Evolutionary conservation across 2,888 invertebrate species (phyloP), one percentile per base, ranked within the genome.

Genomic region (Hirtodrosophila confusa): DNA sequence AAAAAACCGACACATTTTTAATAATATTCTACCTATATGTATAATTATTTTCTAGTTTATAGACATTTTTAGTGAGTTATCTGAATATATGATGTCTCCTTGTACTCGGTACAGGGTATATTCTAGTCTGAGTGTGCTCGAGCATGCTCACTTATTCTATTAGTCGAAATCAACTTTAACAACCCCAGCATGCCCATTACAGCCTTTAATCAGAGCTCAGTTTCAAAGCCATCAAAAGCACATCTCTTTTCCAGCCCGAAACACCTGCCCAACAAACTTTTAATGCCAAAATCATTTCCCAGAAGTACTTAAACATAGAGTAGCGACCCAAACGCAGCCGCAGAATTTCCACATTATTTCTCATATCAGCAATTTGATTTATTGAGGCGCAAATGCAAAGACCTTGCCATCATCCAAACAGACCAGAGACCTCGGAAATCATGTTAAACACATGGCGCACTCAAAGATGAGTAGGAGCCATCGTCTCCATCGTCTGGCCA

Each of bases 391-490:
- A 73, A 76, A 76, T 62, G 63, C 63, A 64, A 57, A 86, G 70
- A 79, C 65, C 67, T 80, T 80, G 60, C 78, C 54, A 57, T 24
- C 67, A 49, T 43, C 49, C 45, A 63, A 45, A 53, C 43, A 53
- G 29, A 9, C 54, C 62, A 53, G 36, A 76, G 60, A 69, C 69
- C 63, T 67, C 64, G 50, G 50, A 63, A 76, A 84, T 80, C 78
- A 80, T 84, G 84, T 83, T 83, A 56, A 80, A 54, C 69, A 80
- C 61, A 69, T 79, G 84, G 57, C 55, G 67, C 60, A 86, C 60
- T 75, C 48, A 63, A 61, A 41, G 61, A 35, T 39, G 40, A 33
- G 24, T 31, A 10, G 49, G 5, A 48, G 39, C 39, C 27, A 12
- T 31, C 9, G 7, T 31, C 12, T 37, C 43, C 36, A 45, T 41